Base-by-base conservation (phyloP, 2,797 vertebrate genomes). In the Parauchenoglanis punctatus region DNA sequence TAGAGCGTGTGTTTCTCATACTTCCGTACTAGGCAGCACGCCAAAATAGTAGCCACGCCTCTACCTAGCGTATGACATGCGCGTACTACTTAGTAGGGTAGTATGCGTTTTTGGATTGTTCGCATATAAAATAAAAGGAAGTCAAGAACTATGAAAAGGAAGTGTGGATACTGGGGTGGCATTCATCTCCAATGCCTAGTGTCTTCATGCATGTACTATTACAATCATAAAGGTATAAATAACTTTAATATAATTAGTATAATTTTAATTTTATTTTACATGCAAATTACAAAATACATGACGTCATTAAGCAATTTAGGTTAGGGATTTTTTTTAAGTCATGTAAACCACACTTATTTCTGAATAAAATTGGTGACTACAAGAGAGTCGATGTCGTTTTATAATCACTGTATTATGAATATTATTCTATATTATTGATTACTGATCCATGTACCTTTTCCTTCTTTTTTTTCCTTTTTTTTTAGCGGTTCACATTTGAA, bases 11-110 rank as follows among this genome's bases (percentile, higher is more conserved):
- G 54, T 25, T 44, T 15, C 25, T 28, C 25, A 4, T 25, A 85
- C 72, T 85, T 85, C 84, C 31, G 84, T 25, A 77, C 58, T 85
- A 85, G n/a, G 31, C 31, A 77, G 72, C 65, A 76, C 17, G 25
- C 40, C 2, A 46, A 20, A 65, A 67, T 7, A n/a, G 23, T 46
- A 81, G 78, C 35, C 78, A 20, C 40, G 35, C 25, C 40, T n/a
- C 18, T 7, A 7, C 2, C 23, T n/a, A n/a, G 13, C 1, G 12
- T n/a, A 20, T 0, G 59, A 5, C 59, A 28, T 4, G 80, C 17
- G 23, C 15, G 15, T 59, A 72, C 83, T 84, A 44, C 31, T 20
- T 17, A 84, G 67, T 84, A 58, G 2, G 49, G 2, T 72, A 84
- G 83, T 35, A 25, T 44, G 7, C 2, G 17, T 6, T 6, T 15